Base-by-base conservation (phyloP, 2,888 invertebrate genomes). In the Ophioninae sp. region DNA sequence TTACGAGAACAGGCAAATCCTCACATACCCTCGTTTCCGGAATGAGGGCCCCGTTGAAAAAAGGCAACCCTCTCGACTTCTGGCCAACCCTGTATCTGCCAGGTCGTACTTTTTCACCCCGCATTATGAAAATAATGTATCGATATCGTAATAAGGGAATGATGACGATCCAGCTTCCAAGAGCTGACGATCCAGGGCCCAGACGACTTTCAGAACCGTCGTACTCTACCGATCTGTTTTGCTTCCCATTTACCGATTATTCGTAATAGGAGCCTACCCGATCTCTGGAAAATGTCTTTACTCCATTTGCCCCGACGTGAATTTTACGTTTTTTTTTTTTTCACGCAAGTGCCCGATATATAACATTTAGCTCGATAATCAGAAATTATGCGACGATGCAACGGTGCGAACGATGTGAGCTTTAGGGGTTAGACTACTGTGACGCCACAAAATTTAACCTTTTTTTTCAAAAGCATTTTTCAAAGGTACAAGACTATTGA, bases 91-190 rank as follows among this genome's bases (percentile, higher is more conserved):
- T 62, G 77, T 81, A 61, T 78, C 82, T 75, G 79, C 67, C 39
- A 37, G 62, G 57, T 65, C 41, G 75, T 79, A 70, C 72, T 82
- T 80, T 76, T 67, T 77, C 83, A 57, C 57, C 67, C 74, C 82
- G 87, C 82, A 88, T 89, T 88, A 89, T 87, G 86, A 89, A 89
- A 89, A 89, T 91, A 91, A 92, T 90, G 91, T 92, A 92, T 92
- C 91, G 91, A 92, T 91, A 92, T 90, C 89, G 91, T 91, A 92
- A 92, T 92, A 92, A 92, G 90, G 90, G 89, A 92, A 92, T 90
- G 92, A 92, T 30, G 30, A 30, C 30, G 30, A 30, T 30, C 30
- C 30, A 3, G 30, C 30, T 92, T 92, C 92, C 91, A 89, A 90
- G 88, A 87, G 90, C 89, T 89, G 87, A 87, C 89, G 89, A 89